These are phyloP conservation scores for Tragulus kanchil DNA, from an alignment of 2,113 vertebrate genomes.

Conservation along the genomic window DNA sequence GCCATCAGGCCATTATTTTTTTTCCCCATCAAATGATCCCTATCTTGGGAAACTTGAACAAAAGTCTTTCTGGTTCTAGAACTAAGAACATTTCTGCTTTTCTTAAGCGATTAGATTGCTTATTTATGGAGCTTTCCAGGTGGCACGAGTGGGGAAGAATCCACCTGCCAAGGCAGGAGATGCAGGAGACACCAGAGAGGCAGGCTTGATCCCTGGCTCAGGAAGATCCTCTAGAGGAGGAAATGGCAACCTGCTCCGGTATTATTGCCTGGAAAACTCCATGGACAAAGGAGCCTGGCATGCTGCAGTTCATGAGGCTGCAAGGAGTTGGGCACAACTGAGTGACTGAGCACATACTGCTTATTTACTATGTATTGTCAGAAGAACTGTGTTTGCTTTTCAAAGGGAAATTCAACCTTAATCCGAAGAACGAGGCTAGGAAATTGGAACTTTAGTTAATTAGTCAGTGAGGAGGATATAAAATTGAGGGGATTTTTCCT, in stretches of 20 bases:
- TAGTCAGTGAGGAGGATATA: neutral
- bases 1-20: neutral
- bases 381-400: neutral
- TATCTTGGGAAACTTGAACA: neutral
- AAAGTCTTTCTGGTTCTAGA: neutral
- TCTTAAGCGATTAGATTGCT: neutral
- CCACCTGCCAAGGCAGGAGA: too few relatives aligned
- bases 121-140: neutral
- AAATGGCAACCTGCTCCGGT: too few relatives aligned
- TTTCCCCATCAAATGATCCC: neutral
- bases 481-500: neutral
- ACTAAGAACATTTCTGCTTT: neutral
- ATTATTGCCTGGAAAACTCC: too few relatives aligned
- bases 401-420: neutral
- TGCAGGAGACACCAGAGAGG: too few relatives aligned
- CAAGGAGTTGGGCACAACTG: too few relatives aligned
- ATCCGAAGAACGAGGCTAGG: neutral
- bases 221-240: too few relatives aligned
- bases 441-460: neutral
- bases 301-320: too few relatives aligned
- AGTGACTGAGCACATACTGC: too few relatives aligned
- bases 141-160: too few relatives aligned
- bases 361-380: neutral
- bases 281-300: too few relatives aligned
- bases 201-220: too few relatives aligned